These are phyloP conservation scores for Danaus plexippus DNA, from an alignment of 1,140 invertebrate genomes.

Conservation along the genomic window DNA sequence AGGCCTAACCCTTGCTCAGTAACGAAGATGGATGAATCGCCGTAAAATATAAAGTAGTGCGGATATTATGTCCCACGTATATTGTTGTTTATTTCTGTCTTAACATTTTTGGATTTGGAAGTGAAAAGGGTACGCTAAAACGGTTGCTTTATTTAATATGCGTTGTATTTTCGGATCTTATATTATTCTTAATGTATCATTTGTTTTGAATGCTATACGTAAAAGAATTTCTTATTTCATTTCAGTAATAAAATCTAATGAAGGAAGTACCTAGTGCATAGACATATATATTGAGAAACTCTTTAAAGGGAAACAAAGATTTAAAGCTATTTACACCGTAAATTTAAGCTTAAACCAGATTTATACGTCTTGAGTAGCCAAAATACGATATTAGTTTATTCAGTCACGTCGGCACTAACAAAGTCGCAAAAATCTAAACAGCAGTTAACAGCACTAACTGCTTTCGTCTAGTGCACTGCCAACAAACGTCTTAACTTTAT, in stretches of 20 bases:
- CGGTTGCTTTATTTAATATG: too few species aligned
- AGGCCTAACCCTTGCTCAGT: slow-evolving; percentile 35
- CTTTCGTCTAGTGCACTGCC: slow-evolving; percentile 39
- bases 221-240: too few species aligned
- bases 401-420: slow-evolving; percentile 22
- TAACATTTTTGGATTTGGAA: slow-evolving; percentile 17
- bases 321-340: neutral
- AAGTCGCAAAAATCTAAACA: slow-evolving; percentile 28
- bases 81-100: slow-evolving; percentile 25
- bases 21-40: slow-evolving; percentile 41
- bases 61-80: slow-evolving; percentile 25
- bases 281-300: neutral
- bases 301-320: neutral
- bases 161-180: slow-evolving; percentile 12
- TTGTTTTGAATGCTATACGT: neutral
- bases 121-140: slow-evolving; percentile 20
- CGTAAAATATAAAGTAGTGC: slow-evolving; percentile 26
- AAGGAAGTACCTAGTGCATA: too few species aligned
- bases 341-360: neutral
- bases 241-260: too few species aligned
- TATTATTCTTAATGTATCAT: slow-evolving; percentile 15
- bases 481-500: slow-evolving; percentile 58
- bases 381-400: slow-evolving; percentile 26
- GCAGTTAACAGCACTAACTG: slow-evolving; percentile 39
- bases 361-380: neutral